Conservation (phyloP, 2,113 vertebrate species). For the Gymnogyps californianus region DNA sequence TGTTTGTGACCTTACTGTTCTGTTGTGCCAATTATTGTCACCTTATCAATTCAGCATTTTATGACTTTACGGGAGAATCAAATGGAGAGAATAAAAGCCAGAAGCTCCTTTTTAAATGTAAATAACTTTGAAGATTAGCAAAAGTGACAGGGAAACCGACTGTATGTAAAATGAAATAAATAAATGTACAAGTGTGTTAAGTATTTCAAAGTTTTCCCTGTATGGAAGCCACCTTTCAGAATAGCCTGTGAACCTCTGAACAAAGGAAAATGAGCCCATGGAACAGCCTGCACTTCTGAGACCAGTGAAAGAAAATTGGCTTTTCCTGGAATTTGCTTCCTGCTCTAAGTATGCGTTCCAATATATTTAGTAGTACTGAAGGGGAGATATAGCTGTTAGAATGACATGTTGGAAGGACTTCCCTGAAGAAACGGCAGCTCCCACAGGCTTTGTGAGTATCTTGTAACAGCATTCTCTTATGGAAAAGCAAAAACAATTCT, state of each 20-base stretch:
- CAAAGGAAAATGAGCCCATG: background rate
- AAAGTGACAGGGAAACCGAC: background rate
- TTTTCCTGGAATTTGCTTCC: background rate
- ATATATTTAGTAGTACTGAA: background rate
- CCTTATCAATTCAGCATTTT: conserved; percentile 12
- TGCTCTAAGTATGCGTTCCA: background rate
- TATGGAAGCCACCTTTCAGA: conserved; percentile 9
- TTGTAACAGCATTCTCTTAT: background rate
- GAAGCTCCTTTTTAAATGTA: conserved; percentile 6
- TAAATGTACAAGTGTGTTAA: background rate
- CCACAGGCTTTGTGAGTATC: background rate
- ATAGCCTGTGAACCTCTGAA: background rate
- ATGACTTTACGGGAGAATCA: conserved; percentile 20
- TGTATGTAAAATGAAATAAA: background rate
- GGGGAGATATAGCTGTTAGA: conserved; percentile 26
- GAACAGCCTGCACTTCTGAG: background rate
- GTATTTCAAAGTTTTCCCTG: background rate
- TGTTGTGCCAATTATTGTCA: background rate
- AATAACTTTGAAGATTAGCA: conserved; percentile 14
- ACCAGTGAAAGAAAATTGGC: background rate
- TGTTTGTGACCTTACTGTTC: background rate
- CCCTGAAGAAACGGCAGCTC: background rate
- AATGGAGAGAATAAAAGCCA: conserved; percentile 21
- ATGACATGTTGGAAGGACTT: background rate
- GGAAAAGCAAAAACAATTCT: background rate